Evolutionary conservation across 1,140 invertebrate genomes (phyloP).

Genomic region (Reticulitermes speratus): DNA sequence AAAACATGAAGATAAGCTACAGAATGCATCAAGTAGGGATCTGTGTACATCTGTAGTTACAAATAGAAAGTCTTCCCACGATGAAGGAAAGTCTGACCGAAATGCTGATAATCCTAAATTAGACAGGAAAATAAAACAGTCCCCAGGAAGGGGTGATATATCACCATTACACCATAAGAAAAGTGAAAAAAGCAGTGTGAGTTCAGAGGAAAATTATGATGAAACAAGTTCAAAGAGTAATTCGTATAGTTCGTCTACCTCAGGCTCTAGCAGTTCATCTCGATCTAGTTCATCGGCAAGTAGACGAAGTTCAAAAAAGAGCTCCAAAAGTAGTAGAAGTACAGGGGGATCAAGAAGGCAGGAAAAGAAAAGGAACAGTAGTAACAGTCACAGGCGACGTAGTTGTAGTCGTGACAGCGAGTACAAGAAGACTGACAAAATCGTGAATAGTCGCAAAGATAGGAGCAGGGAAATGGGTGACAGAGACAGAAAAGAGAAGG

Average conservation of each 20-base stretch:
- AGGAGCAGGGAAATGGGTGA: neutral
- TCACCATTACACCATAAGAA: conserved; percentile 8
- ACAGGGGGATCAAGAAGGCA: neutral
- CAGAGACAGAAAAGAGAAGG: conserved; percentile 20
- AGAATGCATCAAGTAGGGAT: neutral
- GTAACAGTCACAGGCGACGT: conserved; percentile 15
- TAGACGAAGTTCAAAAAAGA: conserved; percentile 17
- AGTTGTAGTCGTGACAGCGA: conserved; percentile 22
- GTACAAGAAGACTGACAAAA: neutral
- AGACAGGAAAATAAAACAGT: conserved; percentile 20
- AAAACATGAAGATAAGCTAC: conserved; percentile 1
- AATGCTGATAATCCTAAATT: conserved; percentile 19
- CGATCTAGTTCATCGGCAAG: conserved; percentile 23
- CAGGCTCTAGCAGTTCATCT: neutral
- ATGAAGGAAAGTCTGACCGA: conserved; percentile 6
- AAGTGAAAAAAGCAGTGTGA: conserved; percentile 3
- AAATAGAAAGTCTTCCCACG: neutral
- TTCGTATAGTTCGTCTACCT: conserved; percentile 22
- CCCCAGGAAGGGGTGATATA: neutral
- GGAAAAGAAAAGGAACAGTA: conserved; percentile 9
- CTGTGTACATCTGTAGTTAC: conserved; percentile 1
- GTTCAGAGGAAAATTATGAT: conserved; percentile 2
- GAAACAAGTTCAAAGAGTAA: conserved; percentile 28
- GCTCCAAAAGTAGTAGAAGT: conserved; percentile 10
- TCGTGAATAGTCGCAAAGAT: neutral